Conservation (phyloP, 1,140 invertebrate genomes). For the Littorina saxatilis region DNA sequence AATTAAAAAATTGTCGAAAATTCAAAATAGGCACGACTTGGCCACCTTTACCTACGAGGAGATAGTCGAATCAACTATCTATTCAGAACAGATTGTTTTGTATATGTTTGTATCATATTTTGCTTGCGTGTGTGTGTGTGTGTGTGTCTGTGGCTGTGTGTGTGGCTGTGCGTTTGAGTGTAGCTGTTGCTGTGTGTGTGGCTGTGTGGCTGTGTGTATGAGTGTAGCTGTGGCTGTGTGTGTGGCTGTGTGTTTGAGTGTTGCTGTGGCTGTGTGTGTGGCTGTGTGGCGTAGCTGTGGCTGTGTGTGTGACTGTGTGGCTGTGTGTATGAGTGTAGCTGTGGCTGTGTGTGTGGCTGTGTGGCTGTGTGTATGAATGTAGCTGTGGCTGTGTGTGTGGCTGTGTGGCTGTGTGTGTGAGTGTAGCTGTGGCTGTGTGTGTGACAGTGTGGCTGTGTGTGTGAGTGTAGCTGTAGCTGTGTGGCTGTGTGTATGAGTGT, state of each 20-base stretch:
- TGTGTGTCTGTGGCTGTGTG: conserved; percentile 19
- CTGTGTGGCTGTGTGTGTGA: neutral
- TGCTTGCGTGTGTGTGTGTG: conserved; percentile 22
- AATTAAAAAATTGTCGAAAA: too few relatives aligned
- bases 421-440: neutral
- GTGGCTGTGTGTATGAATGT: neutral
- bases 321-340: neutral
- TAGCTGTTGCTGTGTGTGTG: neutral
- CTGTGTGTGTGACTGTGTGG: conserved; percentile 12
- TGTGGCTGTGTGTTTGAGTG: neutral
- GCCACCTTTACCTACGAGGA: too few relatives aligned
- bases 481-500: conserved; percentile 5
- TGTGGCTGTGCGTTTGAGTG: neutral
- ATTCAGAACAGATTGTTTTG: too few relatives aligned
- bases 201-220: neutral
- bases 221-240: neutral
- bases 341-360: neutral
- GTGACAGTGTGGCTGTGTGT: conserved; percentile 17
- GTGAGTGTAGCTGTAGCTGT: neutral
- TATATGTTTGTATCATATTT: neutral
- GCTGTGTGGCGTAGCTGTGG: neutral
- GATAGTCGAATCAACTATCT: too few relatives aligned
- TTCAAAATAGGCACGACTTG: too few relatives aligned
- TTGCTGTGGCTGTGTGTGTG: neutral
- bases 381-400: neutral